A percentile compares a stretch with the other conserved stretches of the same genome.
These are phyloP conservation scores for Colostygia pectinataria DNA, from an alignment of 2,888 invertebrate species.

Conservation along the genomic window DNA sequence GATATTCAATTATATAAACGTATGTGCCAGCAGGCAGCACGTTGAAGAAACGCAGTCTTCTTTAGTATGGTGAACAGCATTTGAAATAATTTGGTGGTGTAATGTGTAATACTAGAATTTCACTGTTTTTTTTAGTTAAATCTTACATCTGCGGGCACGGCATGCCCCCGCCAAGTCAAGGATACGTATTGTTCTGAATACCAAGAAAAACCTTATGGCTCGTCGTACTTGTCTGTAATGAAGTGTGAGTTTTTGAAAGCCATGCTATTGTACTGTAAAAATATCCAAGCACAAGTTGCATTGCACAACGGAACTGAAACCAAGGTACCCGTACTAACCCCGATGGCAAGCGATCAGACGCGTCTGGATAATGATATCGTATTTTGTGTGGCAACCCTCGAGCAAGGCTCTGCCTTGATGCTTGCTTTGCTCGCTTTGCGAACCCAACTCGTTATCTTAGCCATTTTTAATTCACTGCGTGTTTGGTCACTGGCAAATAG, in stretches of 20 bases:
- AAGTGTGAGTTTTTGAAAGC: too few species aligned
- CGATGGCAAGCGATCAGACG: background rate
- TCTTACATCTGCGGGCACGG: too few species aligned
- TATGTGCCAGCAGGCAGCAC: conserved; percentile 22
- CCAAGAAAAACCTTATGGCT: too few species aligned
- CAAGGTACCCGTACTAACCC: conserved; percentile 7
- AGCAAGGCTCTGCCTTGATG: conserved; percentile 41
- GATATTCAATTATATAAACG: conserved; percentile 37
- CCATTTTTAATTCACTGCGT: conserved; percentile 25
- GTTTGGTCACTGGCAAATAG: conserved; percentile 20
- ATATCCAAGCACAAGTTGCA: background rate
- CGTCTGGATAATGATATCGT: conserved; percentile 16
- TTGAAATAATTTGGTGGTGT: conserved; percentile 5
- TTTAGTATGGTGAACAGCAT: conserved; percentile 6
- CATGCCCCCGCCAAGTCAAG: too few species aligned
- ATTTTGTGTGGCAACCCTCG: conserved; percentile 32
- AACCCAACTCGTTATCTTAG: conserved; percentile 32
- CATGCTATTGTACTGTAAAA: too few species aligned
- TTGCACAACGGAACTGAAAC: background rate
- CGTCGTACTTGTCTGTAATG: too few species aligned
- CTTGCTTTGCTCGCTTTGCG: conserved; percentile 44
- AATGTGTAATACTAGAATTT: too few species aligned
- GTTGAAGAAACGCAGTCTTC: conserved; percentile 3
- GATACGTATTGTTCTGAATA: too few species aligned
- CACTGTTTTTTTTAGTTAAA: too few species aligned